A percentile compares a stretch with the other conserved stretches of the same genome.
Conservation (phyloP, 37 sponge, comb jelly and placozoan species). For the Bolinopsis microptera region DNA sequence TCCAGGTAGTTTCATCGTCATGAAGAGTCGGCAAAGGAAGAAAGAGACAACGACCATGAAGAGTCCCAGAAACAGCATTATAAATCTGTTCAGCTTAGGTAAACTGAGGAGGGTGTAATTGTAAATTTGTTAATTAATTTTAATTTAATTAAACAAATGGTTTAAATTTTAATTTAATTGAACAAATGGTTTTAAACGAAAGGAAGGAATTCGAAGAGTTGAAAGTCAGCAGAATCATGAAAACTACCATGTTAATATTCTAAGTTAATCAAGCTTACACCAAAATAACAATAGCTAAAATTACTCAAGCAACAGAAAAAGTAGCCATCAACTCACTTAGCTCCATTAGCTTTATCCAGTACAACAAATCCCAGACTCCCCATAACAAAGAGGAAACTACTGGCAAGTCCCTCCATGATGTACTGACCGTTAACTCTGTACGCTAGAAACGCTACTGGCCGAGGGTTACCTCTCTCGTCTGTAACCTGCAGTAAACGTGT, state of each 20-base stretch:
- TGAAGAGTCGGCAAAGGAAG: constrained; percentile 88
- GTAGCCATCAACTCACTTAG: constrained; percentile 58
- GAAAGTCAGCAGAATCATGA: too few relatives aligned
- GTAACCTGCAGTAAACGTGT: constrained; percentile 70
- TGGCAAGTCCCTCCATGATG: constrained; percentile 98
- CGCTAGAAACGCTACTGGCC: constrained; percentile 94
- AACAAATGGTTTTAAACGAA: too few relatives aligned
- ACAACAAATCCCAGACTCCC: constrained; percentile 92
- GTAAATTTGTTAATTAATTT: too few relatives aligned
- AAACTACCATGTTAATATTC: too few relatives aligned
- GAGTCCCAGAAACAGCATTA: constrained; percentile 85
- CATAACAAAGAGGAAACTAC: constrained; percentile 88
- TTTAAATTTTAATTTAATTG: too few relatives aligned
- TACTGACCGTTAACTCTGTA: constrained; percentile 99
- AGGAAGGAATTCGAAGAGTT: too few relatives aligned
- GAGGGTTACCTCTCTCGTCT: constrained; percentile 86
- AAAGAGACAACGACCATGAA: constrained; percentile 84
- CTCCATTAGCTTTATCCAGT: constrained; percentile 82
- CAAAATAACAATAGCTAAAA: too few relatives aligned
- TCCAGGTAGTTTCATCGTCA: constrained; percentile 95
- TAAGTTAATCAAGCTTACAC: too few relatives aligned
- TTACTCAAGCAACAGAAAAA: too few relatives aligned
- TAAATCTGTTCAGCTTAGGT: constrained; percentile 80
- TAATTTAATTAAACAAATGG: too few relatives aligned
- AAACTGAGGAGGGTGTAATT: constrained; percentile 63